Base-by-base conservation (phyloP, 92 coral and sea anemone genomes). In the Galaxea fascicularis region DNA sequence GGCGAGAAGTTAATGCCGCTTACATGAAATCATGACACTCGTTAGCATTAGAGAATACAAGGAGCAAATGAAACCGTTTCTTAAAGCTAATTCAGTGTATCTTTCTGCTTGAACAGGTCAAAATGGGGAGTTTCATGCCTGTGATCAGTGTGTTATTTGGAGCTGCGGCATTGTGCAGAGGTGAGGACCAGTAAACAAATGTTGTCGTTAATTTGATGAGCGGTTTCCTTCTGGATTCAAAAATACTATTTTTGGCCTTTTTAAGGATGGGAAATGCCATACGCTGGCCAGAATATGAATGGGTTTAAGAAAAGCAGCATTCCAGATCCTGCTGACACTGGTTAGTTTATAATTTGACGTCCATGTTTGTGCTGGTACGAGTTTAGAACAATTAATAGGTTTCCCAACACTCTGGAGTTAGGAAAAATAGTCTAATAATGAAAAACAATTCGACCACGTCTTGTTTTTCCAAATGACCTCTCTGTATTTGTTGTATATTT, bases 201-300 rank as follows among this genome's bases (percentile, higher is more conserved):
- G 73, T 20, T 25, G 8, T 41, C 22, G 12, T 10, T 8, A 35
- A n/a, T 0, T 35, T 10, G 6, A 20, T 17, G 28, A 4, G 11
- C 22, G 21, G 4, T 29, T 26, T 13, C 71, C 71, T 0, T 67
- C 10, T 24, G 12, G 7, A 22, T 21, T 45, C 12, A 4, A 71
- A 6, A 5, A 12, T 10, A n/a, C 46, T 35, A 18, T 14, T 71
- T 41, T 25, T 8, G 11, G 26, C 22, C n/a, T 13, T 56, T 26
- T 70, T 13, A 25, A 82, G 86, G 86, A 11, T 82, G 77, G 86
- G 86, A 82, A 71, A 82, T 82, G 46, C 86, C 78, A 13, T 82
- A 69, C 53, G 86, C 77, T 11, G 86, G 86, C 14, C 78, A 70
- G 57, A 71, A 56, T 47, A 70, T 82, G 69, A 71, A 82, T 26